phyloP scores from a whole-genome alignment of 2,888 invertebrate genomes.

The Mythimna impura region DNA sequence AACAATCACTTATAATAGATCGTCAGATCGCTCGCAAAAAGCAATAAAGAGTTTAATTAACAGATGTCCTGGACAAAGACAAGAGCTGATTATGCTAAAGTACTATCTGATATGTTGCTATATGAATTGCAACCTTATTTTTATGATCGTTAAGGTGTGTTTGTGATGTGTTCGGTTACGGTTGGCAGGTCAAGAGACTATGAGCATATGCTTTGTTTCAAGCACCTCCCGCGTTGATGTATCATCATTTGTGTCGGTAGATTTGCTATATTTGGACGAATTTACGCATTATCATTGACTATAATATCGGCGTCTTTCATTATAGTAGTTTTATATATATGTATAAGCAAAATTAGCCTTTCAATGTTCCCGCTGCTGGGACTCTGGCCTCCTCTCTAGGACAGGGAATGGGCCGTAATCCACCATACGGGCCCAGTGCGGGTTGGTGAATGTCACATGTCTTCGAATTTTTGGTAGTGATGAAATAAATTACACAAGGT shows the following conservation, averaged over 20 bases:
- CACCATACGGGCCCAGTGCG: no score
- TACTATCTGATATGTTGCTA: constrained; percentile 49
- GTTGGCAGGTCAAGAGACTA: constrained; percentile 73
- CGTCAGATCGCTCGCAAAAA: constrained; percentile 51
- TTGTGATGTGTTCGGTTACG: constrained; percentile 55
- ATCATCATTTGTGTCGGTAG: constrained; percentile 72
- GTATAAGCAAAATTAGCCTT: no score
- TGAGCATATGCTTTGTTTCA: constrained; percentile 75
- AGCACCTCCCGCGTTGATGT: constrained; percentile 76
- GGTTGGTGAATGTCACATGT: no score
- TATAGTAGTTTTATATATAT: no score
- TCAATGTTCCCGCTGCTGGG: no score
- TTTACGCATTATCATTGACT: constrained; percentile 12
- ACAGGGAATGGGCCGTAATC: no score
- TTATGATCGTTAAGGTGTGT: constrained; percentile 51
- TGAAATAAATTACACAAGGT: no score
- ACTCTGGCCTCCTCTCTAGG: no score
- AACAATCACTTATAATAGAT: constrained; percentile 54
- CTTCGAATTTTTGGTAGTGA: no score
- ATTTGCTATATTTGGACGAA: constrained; percentile 63
- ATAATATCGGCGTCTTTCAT: not conserved
- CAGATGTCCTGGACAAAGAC: constrained; percentile 70
- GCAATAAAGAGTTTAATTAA: constrained; percentile 69
- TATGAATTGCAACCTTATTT: constrained; percentile 50
- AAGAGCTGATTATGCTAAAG: constrained; percentile 73